Evolutionary conservation across 2,113 vertebrate species (phyloP), one percentile per base, ranked within the genome.

Genomic region (Nestor notabilis): DNA sequence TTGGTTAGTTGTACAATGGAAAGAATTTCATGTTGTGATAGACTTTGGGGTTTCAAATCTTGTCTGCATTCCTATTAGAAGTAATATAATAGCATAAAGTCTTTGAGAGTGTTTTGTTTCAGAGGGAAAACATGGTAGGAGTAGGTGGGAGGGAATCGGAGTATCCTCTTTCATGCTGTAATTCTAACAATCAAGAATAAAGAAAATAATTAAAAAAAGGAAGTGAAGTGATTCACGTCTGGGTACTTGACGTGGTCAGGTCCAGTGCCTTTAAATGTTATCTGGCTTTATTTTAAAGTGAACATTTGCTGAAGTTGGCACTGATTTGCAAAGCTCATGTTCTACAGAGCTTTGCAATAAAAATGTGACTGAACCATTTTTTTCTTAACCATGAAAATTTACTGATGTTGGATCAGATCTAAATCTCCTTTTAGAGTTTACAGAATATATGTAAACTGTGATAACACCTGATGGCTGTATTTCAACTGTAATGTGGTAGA

Each of bases 121-220:
- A 11, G 56, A 33, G 11, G 4, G 28, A 21, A 49, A 61, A 24
- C 4, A 8, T 0, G 0, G 10, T 41, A 28, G 27, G 8, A 4
- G 13, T 14, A 60, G 9, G 4, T 31, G 37, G 17, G 41, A 11
- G 5, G 3, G 5, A 14, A 19, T 79, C 15, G 25, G 55, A 76
- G 2, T 63, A 15, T 61, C 23, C 3, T 9, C 43, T 33, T 63
- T 61, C 5, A 29, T 55, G 17, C 4, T 23, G 5, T 35, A 61
- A 39, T 37, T 13, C 27, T 61, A 74, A 60, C 33, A 46, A 2
- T 70, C 7, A 37, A 39, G 41, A 69, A 46, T 14, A 44, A 86
- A 50, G 49, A 77, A 76, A 28, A 44, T 1, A 7, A n/a, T 28
- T 44, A 2, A 20, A 39, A 78, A 49, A 24, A 72, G 41, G 71